Evolutionary conservation across 2,113 vertebrate species (phyloP).

Genomic region (Natator depressus): DNA sequence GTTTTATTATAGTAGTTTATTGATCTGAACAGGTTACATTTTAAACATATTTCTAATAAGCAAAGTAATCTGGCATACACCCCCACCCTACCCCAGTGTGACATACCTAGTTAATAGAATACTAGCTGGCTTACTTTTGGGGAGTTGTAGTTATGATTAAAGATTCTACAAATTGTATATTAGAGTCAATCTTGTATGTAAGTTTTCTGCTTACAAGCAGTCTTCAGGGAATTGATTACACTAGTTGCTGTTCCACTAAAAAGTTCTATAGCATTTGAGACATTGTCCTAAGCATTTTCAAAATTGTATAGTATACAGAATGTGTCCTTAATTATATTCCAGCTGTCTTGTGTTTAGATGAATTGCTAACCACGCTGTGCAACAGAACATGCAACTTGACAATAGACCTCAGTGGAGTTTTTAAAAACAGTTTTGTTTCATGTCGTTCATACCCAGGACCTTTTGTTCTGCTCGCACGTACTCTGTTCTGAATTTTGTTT

Average conservation of each 20-base stretch:
- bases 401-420: neutral
- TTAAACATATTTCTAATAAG: neutral
- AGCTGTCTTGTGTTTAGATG: neutral
- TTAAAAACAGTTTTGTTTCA: neutral
- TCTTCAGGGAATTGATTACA: neutral
- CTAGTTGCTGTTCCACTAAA: neutral
- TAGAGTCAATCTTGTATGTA: neutral
- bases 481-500: neutral
- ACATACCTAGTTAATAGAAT: neutral
- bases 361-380: neutral
- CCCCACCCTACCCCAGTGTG: neutral
- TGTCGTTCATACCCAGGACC: neutral
- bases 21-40: slow-evolving; percentile 18
- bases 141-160: neutral
- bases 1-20: neutral
- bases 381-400: neutral
- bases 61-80: neutral
- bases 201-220: neutral
- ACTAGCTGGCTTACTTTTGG: neutral
- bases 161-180: neutral
- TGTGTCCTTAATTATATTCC: neutral
- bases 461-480: neutral
- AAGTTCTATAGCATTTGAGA: accelerated
- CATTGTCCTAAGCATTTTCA: neutral
- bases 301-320: accelerated